A percentile compares a stretch with the other conserved stretches of the same genome.
phyloP scores from a whole-genome alignment of 30 jellyfish, hydroid and myxozoan species.

The Turritopsis dohrnii region DNA sequence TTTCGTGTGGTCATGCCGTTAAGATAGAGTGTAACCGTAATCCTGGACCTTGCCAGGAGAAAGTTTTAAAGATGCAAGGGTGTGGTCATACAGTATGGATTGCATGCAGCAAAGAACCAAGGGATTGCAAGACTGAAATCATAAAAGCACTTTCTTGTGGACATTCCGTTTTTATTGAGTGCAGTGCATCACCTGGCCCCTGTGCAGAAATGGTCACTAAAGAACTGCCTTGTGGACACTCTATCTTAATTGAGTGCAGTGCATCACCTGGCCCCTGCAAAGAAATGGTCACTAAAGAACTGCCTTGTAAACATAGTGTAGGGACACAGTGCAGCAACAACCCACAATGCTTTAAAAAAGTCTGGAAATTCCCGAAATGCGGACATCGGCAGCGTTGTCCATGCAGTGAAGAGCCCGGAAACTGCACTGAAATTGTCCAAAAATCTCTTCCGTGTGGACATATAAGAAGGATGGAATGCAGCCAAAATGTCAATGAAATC shows the following conservation, averaged over 20 bases:
- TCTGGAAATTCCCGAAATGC: no score
- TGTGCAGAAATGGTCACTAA: background rate
- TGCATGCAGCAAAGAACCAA: background rate
- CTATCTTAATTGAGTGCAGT: background rate
- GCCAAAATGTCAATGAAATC: conserved; percentile 18
- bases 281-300: conserved; percentile 17
- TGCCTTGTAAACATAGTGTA: no score
- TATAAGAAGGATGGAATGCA: background rate
- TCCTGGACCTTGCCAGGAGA: conserved; percentile 17
- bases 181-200: background rate
- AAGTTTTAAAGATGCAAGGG: conserved; percentile 6
- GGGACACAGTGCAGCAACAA: no score
- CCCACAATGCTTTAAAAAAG: no score
- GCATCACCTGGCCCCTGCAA: conserved; percentile 36
- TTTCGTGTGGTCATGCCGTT: conserved; percentile 16
- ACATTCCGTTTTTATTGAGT: background rate
- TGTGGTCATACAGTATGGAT: conserved; percentile 31
- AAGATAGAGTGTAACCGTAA: background rate
- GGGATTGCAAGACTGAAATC: background rate
- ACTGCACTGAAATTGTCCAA: background rate
- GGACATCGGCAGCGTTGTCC: conserved; percentile 4
- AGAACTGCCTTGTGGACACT: background rate
- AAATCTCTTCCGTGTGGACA: conserved; percentile 9
- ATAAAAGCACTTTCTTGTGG: background rate
- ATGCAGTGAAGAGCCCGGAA: conserved; percentile 19